A percentile compares a stretch with the other conserved stretches of the same genome.
Evolutionary conservation across 2,888 invertebrate genomes (phyloP).

Genomic region (Cyclophora punctaria): DNA sequence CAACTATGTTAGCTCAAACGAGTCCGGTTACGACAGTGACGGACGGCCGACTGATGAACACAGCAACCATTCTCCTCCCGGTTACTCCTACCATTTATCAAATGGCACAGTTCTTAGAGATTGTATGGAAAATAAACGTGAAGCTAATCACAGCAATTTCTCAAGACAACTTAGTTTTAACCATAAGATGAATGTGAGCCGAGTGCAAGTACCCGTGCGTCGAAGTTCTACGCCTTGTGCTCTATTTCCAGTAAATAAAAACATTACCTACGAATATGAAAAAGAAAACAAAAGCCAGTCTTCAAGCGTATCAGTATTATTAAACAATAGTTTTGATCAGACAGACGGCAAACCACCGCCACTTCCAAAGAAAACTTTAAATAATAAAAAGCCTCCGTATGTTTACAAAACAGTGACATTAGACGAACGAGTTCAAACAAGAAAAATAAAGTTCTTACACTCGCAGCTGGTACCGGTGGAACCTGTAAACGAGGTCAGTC

Average conservation of each 20-base stretch:
- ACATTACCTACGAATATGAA: conserved; percentile 46
- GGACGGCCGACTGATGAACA: conserved; percentile 76
- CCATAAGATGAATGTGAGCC: conserved; percentile 59
- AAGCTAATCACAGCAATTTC: conserved; percentile 50
- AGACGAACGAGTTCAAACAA: conserved; percentile 66
- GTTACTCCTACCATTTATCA: conserved; percentile 64
- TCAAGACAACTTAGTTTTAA: conserved; percentile 63
- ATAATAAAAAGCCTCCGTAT: conserved; percentile 57
- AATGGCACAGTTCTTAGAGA: conserved; percentile 39
- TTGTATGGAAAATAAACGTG: conserved; percentile 36
- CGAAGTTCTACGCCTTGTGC: conserved; percentile 69
- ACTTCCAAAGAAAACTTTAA: conserved; percentile 62
- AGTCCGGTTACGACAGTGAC: conserved; percentile 89
- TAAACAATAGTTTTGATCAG: conserved; percentile 38
- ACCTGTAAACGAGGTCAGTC: conserved; percentile 40
- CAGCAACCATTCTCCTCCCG: conserved; percentile 71
- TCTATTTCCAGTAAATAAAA: conserved; percentile 58
- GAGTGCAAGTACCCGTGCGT: conserved; percentile 56
- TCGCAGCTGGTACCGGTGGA: conserved; percentile 58
- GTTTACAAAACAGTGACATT: conserved; percentile 65
- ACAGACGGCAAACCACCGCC: conserved; percentile 62
- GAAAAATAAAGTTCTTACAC: conserved; percentile 67
- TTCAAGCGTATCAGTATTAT: conserved; percentile 29
- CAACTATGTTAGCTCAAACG: conserved; percentile 87
- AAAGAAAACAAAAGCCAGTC: conserved; percentile 42